Evolutionary conservation across 1,140 invertebrate genomes (phyloP).

Genomic region (Drosophila varians): DNA sequence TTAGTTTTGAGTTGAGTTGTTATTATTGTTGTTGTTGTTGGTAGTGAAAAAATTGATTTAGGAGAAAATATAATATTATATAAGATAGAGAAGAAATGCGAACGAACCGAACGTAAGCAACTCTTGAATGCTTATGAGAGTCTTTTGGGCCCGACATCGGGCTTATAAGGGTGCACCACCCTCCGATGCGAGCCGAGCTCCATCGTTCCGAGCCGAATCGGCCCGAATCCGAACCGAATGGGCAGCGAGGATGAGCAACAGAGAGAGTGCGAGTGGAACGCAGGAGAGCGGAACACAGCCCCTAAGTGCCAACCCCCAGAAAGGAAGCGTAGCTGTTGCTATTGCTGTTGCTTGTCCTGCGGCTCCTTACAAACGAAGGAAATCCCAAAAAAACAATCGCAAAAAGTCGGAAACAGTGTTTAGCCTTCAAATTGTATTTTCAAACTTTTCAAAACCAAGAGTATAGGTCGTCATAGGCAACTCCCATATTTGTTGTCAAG

Average conservation of each 20-base stretch:
- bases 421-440: neutral
- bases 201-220: neutral
- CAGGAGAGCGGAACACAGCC: constrained; percentile 49
- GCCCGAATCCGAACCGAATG: constrained; percentile 12
- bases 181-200: constrained; percentile 10
- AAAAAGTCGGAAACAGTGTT: accelerated
- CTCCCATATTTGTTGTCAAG: neutral
- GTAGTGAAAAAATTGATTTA: constrained; percentile 83
- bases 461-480: neutral
- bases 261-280: constrained; percentile 13
- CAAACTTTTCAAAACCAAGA: neutral
- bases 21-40: constrained; percentile 75
- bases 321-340: constrained; percentile 64
- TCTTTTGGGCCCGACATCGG: constrained; percentile 42
- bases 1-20: constrained; percentile 46
- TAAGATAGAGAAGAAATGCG: constrained; percentile 84
- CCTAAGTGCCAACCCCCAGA: constrained; percentile 68
- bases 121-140: constrained; percentile 84
- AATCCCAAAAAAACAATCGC: neutral
- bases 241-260: neutral
- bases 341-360: constrained; percentile 64
- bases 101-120: constrained; percentile 84
- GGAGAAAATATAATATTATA: constrained; percentile 84
- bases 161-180: constrained; percentile 79
- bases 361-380: constrained; percentile 30